phyloP scores from a whole-genome alignment of 2,797 vertebrate species.

The Crossoptilon crossoptilon region DNA sequence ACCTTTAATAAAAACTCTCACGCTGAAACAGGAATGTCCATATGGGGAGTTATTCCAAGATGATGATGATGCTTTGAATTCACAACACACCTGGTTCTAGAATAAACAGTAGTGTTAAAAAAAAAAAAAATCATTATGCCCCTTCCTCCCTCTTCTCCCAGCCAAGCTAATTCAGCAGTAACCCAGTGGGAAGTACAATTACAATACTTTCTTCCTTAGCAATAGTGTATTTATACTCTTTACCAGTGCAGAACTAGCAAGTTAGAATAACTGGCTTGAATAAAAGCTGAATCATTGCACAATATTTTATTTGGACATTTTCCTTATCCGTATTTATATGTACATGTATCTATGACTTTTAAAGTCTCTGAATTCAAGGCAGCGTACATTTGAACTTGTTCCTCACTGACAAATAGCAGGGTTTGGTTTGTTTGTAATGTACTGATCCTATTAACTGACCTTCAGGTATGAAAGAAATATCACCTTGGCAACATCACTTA shows the following conservation, averaged over 20 bases:
- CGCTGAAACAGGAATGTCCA: neutral
- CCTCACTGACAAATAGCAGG: neutral
- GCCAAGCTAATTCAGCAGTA: neutral
- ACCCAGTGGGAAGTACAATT: neutral
- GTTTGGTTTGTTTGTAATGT: neutral
- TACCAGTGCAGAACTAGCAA: neutral
- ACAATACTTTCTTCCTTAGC: neutral
- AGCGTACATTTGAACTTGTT: neutral
- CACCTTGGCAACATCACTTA: neutral
- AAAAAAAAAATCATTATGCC: neutral
- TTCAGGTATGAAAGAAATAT: neutral
- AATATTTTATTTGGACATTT: neutral
- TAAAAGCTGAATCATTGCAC: neutral
- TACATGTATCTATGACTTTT: neutral
- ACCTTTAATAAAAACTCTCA: neutral
- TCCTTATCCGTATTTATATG: neutral
- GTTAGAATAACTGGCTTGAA: neutral
- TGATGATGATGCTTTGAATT: constrained; percentile 3
- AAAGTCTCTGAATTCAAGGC: neutral
- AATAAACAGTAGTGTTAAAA: neutral
- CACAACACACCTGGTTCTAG: neutral
- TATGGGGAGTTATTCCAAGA: neutral
- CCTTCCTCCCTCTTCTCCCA: neutral
- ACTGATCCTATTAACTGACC: neutral
- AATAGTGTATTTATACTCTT: neutral